Percentiles rank a stretch among this genome's conserved stretches.
These are phyloP conservation scores for Ditula angustiorana DNA, from an alignment of 2,888 invertebrate genomes.

Conservation along the genomic window DNA sequence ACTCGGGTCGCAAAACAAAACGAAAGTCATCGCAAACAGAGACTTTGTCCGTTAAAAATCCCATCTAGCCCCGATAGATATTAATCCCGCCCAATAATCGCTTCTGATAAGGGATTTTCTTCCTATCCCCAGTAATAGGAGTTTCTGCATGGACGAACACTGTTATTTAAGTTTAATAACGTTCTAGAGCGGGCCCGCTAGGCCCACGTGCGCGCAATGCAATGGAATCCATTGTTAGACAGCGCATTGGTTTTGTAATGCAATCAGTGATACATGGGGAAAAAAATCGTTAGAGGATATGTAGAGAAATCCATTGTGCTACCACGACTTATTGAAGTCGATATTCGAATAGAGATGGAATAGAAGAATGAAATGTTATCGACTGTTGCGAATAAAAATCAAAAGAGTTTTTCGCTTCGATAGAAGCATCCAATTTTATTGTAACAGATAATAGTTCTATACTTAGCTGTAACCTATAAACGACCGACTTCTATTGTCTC, in stretches of 20 bases:
- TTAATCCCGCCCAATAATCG: slow-evolving; percentile 76
- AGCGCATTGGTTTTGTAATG: slow-evolving; percentile 12
- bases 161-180: slow-evolving; percentile 79
- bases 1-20: not conserved
- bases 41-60: slow-evolving; percentile 66
- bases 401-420: not conserved
- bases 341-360: not conserved
- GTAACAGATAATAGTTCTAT: slow-evolving; percentile 6
- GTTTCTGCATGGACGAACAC: slow-evolving; percentile 73
- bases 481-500: slow-evolving; percentile 62
- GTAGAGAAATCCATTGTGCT: not conserved
- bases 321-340: not conserved
- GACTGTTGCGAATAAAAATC: not conserved
- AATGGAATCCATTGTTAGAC: slow-evolving; percentile 32
- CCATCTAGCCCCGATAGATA: slow-evolving; percentile 68
- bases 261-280: slow-evolving; percentile 1
- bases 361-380: not conserved
- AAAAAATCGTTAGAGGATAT: slow-evolving; percentile 6
- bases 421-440: not conserved
- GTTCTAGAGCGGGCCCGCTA: slow-evolving; percentile 54
- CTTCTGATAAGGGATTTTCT: slow-evolving; percentile 81
- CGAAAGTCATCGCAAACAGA: slow-evolving; percentile 49
- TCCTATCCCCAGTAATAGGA: slow-evolving; percentile 77
- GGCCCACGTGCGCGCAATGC: slow-evolving; percentile 51
- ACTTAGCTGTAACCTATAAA: slow-evolving; percentile 24